phyloP scores from a whole-genome alignment of 2,888 invertebrate species.

The Melikaiella ostensackeni region DNA sequence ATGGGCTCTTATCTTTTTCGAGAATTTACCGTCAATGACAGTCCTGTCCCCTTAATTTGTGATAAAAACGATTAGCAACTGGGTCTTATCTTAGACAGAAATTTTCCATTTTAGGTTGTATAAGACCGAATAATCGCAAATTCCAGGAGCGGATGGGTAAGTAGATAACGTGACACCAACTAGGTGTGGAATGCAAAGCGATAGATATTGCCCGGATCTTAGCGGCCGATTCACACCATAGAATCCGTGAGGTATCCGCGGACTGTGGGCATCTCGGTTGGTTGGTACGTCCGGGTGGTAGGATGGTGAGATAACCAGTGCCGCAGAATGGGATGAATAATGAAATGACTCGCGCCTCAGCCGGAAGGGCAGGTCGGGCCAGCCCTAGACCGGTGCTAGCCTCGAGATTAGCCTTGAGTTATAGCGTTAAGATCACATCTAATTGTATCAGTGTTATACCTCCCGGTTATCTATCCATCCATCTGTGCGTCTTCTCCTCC shows the following conservation, averaged over 20 bases:
- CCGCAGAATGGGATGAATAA: constrained; percentile 75
- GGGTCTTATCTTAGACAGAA: neutral
- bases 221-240: constrained; percentile 63
- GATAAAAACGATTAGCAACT: neutral
- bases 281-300: constrained; percentile 64
- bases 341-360: constrained; percentile 75
- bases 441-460: constrained; percentile 75
- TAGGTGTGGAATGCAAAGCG: constrained; percentile 33
- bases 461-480: constrained; percentile 71
- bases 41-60: too few relatives aligned
- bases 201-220: constrained; percentile 53
- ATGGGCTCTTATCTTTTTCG: too few relatives aligned
- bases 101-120: neutral
- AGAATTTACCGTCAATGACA: too few relatives aligned
- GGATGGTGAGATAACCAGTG: constrained; percentile 69
- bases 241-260: constrained; percentile 66
- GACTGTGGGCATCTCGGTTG: constrained; percentile 50
- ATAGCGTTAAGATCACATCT: constrained; percentile 76
- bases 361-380: constrained; percentile 70
- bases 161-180: constrained; percentile 34
- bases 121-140: constrained; percentile 15
- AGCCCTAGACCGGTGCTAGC: constrained; percentile 61
- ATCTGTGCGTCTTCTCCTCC: constrained; percentile 64
- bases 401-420: constrained; percentile 76
- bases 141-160: constrained; percentile 33